Conservation (phyloP, 2,797 vertebrate genomes). For the Pseudocheirus occidentalis region DNA sequence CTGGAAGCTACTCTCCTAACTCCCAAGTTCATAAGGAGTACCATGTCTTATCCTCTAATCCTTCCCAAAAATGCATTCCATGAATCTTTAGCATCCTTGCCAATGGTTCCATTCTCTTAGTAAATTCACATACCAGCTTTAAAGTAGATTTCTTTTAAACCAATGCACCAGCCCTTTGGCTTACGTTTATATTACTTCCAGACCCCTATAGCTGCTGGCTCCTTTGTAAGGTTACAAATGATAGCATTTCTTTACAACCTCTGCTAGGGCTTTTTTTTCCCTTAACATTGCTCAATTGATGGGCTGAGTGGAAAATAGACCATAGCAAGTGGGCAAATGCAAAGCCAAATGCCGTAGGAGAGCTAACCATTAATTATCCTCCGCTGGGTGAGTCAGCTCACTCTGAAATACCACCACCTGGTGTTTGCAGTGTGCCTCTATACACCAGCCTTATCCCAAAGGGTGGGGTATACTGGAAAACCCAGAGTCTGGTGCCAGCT, state of each 20-base stretch:
- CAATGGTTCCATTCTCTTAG: constrained; percentile 79
- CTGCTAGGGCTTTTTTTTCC: constrained; percentile 55
- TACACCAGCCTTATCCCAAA: not conserved
- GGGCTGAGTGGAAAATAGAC: constrained; percentile 78
- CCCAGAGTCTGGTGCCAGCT: not conserved
- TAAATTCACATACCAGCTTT: constrained; percentile 86
- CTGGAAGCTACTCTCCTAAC: constrained; percentile 71
- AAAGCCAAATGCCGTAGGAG: constrained; percentile 4
- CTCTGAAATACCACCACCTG: not conserved
- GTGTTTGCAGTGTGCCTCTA: not conserved
- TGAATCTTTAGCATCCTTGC: constrained; percentile 85
- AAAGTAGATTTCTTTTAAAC: constrained; percentile 85
- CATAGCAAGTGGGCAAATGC: not conserved
- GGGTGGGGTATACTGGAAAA: not conserved
- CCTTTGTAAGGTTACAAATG: constrained; percentile 82
- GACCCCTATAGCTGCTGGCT: constrained; percentile 83
- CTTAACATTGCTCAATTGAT: constrained; percentile 73
- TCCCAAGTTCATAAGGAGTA: constrained; percentile 80
- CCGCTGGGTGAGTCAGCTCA: not conserved
- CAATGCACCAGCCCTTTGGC: constrained; percentile 83
- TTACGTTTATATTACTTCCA: constrained; percentile 87
- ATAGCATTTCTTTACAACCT: constrained; percentile 79
- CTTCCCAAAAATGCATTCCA: constrained; percentile 88
- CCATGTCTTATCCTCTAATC: constrained; percentile 84
- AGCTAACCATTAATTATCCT: not conserved